Evolutionary conservation across 2,888 invertebrate genomes (phyloP).

Genomic region (Andrena dorsata): DNA sequence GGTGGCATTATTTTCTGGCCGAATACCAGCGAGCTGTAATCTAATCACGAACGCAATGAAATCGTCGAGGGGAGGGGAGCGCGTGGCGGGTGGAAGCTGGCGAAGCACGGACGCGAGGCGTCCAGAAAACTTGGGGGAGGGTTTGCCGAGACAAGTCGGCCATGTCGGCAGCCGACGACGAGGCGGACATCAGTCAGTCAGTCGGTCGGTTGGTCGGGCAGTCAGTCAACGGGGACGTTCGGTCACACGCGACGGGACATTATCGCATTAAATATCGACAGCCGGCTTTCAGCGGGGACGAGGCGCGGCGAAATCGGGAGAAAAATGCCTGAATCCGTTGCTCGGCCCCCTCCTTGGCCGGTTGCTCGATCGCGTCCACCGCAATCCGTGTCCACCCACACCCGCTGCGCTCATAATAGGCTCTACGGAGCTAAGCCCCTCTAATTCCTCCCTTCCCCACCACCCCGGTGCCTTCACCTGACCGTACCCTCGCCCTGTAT

Average conservation of each 20-base stretch:
- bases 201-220: conserved; percentile 70
- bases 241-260: conserved; percentile 82
- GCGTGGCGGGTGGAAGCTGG: background rate
- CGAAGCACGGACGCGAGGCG: conserved; percentile 19
- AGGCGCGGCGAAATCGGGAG: conserved; percentile 72
- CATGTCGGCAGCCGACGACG: conserved; percentile 60
- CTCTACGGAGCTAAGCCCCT: conserved; percentile 78
- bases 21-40: conserved; percentile 1
- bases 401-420: conserved; percentile 82
- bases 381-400: conserved; percentile 74
- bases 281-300: conserved; percentile 78
- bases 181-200: conserved; percentile 76
- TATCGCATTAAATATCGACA: conserved; percentile 84
- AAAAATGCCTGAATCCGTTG: conserved; percentile 75
- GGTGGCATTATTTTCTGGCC: background rate
- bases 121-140: conserved; percentile 53
- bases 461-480: conserved; percentile 32
- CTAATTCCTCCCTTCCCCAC: conserved; percentile 78
- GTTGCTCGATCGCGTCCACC: conserved; percentile 49
- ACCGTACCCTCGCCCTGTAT: conserved; percentile 26
- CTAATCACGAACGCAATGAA: conserved; percentile 42
- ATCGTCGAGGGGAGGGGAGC: conserved; percentile 34
- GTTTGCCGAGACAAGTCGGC: conserved; percentile 57
- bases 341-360: conserved; percentile 43
- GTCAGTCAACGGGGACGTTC: conserved; percentile 73